Conservation (phyloP, 2,888 invertebrate genomes). For the Synergus gifuensis region DNA sequence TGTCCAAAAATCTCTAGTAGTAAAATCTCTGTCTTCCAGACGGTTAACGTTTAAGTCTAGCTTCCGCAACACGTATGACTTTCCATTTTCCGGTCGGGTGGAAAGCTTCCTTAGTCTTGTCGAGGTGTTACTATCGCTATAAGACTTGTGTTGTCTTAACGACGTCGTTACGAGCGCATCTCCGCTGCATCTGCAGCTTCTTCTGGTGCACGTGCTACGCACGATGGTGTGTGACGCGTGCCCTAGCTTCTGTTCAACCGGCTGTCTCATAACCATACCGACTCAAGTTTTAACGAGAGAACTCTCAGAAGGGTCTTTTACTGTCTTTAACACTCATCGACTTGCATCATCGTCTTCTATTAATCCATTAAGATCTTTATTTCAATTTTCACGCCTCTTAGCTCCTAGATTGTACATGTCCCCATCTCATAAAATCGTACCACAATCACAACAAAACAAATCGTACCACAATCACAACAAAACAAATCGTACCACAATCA, state of each 20-base stretch:
- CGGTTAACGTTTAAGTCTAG: constrained; percentile 20
- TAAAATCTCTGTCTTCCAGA: constrained; percentile 19
- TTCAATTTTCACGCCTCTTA: constrained; percentile 41
- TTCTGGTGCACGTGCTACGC: constrained; percentile 48
- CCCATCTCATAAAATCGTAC: background rate
- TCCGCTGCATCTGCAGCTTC: constrained; percentile 49
- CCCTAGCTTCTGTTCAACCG: constrained; percentile 27
- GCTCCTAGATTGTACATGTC: background rate
- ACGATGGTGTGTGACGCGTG: constrained; percentile 37
- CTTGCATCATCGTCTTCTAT: constrained; percentile 28
- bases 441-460: background rate
- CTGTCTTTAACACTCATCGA: constrained; percentile 19
- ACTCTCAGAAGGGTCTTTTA: constrained; percentile 29
- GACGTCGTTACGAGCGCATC: constrained; percentile 62
- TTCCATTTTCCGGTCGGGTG: constrained; percentile 59
- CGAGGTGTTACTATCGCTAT: constrained; percentile 48
- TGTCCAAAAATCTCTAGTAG: background rate
- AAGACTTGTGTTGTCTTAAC: constrained; percentile 61
- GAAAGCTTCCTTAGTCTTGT: constrained; percentile 51
- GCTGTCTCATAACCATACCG: constrained; percentile 27
- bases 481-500: background rate
- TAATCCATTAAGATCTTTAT: constrained; percentile 33
- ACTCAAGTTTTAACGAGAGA: constrained; percentile 34
- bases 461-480: too few species aligned
- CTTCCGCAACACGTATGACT: constrained; percentile 48